These are phyloP conservation scores for Cyphomyrus discorhynchus DNA, from an alignment of 2,113 vertebrate genomes.

Conservation along the genomic window DNA sequence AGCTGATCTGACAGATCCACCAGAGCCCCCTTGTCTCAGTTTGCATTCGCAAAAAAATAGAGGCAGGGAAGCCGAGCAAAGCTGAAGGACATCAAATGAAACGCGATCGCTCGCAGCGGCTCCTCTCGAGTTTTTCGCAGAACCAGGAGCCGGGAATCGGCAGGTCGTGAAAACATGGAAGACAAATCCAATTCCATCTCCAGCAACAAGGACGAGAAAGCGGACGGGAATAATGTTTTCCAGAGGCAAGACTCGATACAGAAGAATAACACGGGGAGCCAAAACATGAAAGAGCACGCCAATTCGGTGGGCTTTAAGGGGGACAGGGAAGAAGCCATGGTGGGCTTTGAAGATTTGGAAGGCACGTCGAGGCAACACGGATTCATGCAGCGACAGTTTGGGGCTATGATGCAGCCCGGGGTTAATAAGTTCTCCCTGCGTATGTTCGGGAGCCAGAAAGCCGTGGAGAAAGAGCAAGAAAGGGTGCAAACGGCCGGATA, in stretches of 20 bases:
- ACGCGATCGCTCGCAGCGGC: slow-evolving; percentile 52
- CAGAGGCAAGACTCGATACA: slow-evolving; percentile 67
- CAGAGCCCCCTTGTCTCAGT: slow-evolving; percentile 55
- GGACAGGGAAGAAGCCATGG: slow-evolving; percentile 79
- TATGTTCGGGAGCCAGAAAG: slow-evolving; percentile 98
- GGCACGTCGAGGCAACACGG: slow-evolving; percentile 73
- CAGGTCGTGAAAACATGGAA: slow-evolving; percentile 69
- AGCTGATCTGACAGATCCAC: slow-evolving; percentile 58
- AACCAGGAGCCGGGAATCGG: slow-evolving; percentile 49
- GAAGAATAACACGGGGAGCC: slow-evolving; percentile 65
- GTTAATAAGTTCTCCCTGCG: slow-evolving; percentile 99
- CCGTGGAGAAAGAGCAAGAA: slow-evolving; percentile 97
- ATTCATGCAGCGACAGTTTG: slow-evolving; percentile 96
- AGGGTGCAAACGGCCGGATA: slow-evolving; percentile 96
- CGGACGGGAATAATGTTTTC: slow-evolving; percentile 69
- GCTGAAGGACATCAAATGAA: slow-evolving; percentile 64
- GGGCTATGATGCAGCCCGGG: slow-evolving; percentile 94
- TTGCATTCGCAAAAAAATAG: slow-evolving; percentile 53
- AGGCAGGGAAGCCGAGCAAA: slow-evolving; percentile 54
- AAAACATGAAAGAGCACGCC: slow-evolving; percentile 80
- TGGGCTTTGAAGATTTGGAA: slow-evolving; percentile 77
- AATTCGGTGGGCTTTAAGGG: slow-evolving; percentile 90
- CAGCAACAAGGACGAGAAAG: slow-evolving; percentile 79
- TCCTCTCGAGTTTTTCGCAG: slow-evolving; percentile 50
- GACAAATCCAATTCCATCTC: slow-evolving; percentile 81